A percentile compares a stretch with the other conserved stretches of the same genome.
phyloP scores from a whole-genome alignment of 1,140 invertebrate genomes.

The Heliconius melpomene region DNA sequence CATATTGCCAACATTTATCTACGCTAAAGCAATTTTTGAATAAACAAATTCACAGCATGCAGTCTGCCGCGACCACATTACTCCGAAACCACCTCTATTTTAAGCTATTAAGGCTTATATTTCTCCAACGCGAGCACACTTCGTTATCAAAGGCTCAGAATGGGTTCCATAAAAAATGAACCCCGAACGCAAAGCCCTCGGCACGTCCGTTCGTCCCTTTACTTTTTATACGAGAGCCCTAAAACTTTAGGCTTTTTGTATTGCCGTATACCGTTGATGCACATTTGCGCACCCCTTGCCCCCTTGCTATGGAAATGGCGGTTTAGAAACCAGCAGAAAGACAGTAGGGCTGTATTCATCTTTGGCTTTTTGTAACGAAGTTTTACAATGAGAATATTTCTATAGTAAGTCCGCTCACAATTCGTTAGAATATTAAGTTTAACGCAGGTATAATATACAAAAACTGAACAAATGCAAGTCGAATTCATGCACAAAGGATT shows the following conservation, averaged over 20 bases:
- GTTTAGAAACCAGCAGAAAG: conserved; percentile 17
- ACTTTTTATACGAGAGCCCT: conserved; percentile 59
- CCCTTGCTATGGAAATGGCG: conserved; percentile 39
- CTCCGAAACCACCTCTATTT: not conserved
- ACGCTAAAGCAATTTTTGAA: conserved; percentile 22
- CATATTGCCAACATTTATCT: conserved; percentile 33
- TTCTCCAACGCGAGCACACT: not conserved
- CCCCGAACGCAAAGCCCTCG: conserved; percentile 46
- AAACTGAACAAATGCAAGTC: too few relatives aligned
- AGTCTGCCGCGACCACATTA: not conserved
- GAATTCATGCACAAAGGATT: too few relatives aligned
- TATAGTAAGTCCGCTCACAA: not conserved
- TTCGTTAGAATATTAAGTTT: not conserved
- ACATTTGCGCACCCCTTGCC: conserved; percentile 40
- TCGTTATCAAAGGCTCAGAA: conserved; percentile 12
- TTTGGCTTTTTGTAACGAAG: conserved; percentile 18
- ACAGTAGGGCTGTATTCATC: conserved; percentile 23
- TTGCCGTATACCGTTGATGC: conserved; percentile 29
- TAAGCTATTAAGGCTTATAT: not conserved
- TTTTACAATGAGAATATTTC: conserved; percentile 4
- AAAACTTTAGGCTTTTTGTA: conserved; percentile 49
- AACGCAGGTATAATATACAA: not conserved
- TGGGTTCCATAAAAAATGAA: conserved; percentile 42
- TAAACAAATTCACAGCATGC: conserved; percentile 33
- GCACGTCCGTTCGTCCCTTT: conserved; percentile 51